A percentile compares a stretch with the other conserved stretches of the same genome.
Conservation (phyloP, 2,113 vertebrate genomes). For the Hypomesus transpacificus region DNA sequence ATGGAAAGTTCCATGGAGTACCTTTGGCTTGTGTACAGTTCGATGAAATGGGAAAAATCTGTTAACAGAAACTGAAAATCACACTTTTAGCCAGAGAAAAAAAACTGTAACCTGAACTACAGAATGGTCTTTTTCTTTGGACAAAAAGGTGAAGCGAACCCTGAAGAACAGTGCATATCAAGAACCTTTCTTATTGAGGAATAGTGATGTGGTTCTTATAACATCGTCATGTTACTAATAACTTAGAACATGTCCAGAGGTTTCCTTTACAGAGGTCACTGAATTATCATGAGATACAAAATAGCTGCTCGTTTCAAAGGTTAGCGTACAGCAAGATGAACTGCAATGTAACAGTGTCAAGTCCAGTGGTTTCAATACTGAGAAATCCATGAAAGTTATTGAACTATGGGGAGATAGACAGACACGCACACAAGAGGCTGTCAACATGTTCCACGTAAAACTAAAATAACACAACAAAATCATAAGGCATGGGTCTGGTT, state of each 20-base stretch:
- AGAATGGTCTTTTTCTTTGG: slow-evolving; percentile 3
- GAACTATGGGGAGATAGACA: slow-evolving; percentile 1
- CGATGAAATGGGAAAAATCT: slow-evolving; percentile 27
- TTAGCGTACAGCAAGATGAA: slow-evolving; percentile 20
- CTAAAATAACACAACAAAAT: too few species aligned
- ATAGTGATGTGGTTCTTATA: too few species aligned
- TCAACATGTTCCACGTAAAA: too few species aligned
- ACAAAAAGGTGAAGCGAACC: neutral
- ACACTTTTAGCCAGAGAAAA: slow-evolving; percentile 23
- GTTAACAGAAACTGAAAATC: slow-evolving; percentile 29
- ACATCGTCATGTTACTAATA: too few species aligned
- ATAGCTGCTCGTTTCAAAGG: slow-evolving; percentile 29
- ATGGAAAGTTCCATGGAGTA: slow-evolving; percentile 26
- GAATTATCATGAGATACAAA: too few species aligned
- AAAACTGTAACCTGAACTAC: slow-evolving; percentile 13
- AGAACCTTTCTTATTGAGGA: slow-evolving; percentile 16
- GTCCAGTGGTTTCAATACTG: slow-evolving; percentile 60
- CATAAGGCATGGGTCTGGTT: slow-evolving; percentile 19
- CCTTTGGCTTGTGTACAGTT: slow-evolving; percentile 56
- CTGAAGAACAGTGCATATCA: slow-evolving; percentile 54
- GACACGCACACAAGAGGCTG: neutral
- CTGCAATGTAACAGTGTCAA: slow-evolving; percentile 28
- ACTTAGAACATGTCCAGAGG: too few species aligned
- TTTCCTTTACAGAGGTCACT: too few species aligned
- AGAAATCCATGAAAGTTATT: neutral